Evolutionary conservation across 2,888 invertebrate species (phyloP).

Genomic region (Acheta domesticus): DNA sequence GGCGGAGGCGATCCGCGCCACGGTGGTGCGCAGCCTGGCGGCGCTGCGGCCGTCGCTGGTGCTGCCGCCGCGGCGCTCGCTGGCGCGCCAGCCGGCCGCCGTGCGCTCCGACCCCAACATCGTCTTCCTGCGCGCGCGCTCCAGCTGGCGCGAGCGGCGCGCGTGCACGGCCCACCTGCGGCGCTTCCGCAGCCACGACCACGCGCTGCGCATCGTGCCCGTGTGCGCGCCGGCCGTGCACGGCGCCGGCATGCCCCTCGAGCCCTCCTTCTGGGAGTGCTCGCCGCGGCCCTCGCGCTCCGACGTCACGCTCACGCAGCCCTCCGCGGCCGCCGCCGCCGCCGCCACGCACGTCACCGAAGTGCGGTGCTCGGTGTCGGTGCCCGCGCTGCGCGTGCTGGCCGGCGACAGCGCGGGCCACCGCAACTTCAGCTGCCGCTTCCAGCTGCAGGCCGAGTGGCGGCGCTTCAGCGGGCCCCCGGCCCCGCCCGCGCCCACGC

Average conservation of each 20-base stretch:
- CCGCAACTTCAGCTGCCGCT: no score
- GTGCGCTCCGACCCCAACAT: background rate
- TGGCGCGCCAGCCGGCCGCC: background rate
- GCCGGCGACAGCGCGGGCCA: no score
- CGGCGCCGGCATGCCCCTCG: background rate
- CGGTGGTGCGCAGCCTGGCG: background rate
- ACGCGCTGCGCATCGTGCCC: background rate
- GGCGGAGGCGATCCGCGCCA: background rate
- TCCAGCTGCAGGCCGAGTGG: no score
- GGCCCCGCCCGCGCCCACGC: no score
- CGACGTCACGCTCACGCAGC: no score
- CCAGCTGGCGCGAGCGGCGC: background rate
- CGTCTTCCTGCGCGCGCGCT: background rate
- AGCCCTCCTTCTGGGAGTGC: background rate
- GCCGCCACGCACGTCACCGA: no score
- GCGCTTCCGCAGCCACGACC: conserved; percentile 4
- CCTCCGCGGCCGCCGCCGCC: no score
- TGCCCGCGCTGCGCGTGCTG: no score
- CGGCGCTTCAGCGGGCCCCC: no score
- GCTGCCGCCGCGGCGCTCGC: background rate
- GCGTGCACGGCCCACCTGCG: background rate
- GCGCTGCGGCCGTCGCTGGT: background rate
- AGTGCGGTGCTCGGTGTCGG: no score
- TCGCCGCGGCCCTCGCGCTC: no score
- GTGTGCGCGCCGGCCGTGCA: background rate